Evolutionary conservation across 2,888 invertebrate species (phyloP), one percentile per base, ranked within the genome.

Genomic region (Agrotis puta): DNA sequence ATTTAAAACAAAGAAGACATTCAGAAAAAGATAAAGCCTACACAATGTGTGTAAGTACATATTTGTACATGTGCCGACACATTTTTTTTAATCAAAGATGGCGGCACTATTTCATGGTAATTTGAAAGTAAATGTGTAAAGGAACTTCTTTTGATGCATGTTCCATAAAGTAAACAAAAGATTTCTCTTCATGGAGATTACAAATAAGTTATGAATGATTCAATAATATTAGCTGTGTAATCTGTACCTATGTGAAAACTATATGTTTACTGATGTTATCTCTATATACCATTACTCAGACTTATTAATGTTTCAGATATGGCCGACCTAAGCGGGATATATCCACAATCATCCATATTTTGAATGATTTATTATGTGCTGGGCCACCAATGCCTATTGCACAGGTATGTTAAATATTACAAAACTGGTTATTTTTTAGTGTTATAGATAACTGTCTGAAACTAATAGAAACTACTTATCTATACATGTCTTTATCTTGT

Each of bases 241-340:
- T 70, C 33, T 67, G 24, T 69, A 54, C 62, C 39, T 66, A 57
- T 22, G 74, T 67, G 69, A 71, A 71, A 69, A 70, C 59, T 59
- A n/a, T 76, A 33, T 67, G 48, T 78, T 63, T 66, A 61, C 48
- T 64, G 47, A 70, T 70, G 61, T 64, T 84, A 81, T 82, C 66
- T 78, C 24, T 51, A 39, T 66, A 69, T 73, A 16, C 63, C 14
- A 1, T 81, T 73, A 70, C 59, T 84, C 58, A 74, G 48, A 63
- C 48, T 70, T 68, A 70, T 77, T 64, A 64, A 51, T 64, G 64
- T 94, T 95, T 74, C 93, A 96, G 97, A 87, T 98, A 98, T 89
- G 99, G 99, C 16, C 97, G 98, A 85, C 99, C 99, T 63, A 98
- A 99, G 91, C 97, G 99, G 79, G 99, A 99, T 94, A 99, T 99